Percentiles rank a stretch among this genome's conserved stretches.
phyloP scores from a whole-genome alignment of 2,888 invertebrate species.

The Erpobdella octoculata region DNA sequence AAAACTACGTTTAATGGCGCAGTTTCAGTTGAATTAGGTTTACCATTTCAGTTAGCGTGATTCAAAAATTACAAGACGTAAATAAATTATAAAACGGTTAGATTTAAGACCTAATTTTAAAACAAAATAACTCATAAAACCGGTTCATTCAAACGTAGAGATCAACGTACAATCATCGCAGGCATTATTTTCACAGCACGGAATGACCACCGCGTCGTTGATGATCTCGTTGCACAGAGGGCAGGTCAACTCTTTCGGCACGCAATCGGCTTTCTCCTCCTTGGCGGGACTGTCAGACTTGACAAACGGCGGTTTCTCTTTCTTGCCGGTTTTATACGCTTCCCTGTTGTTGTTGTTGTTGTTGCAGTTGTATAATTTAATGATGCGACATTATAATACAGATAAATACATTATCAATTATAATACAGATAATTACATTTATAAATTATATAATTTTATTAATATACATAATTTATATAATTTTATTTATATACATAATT shows the following conservation, averaged over 20 bases:
- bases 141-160: neutral
- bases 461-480: too few relatives aligned
- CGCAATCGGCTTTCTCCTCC: slow-evolving; percentile 51
- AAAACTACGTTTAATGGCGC: too few relatives aligned
- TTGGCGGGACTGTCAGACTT: slow-evolving; percentile 33
- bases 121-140: neutral
- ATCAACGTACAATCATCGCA: slow-evolving; percentile 84
- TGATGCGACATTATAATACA: neutral
- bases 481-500: too few relatives aligned
- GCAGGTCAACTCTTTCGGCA: slow-evolving; percentile 85
- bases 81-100: too few relatives aligned
- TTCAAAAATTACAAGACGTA: too few relatives aligned
- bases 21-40: too few relatives aligned
- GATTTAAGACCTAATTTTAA: too few relatives aligned
- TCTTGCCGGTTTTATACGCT: slow-evolving; percentile 70
- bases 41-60: too few relatives aligned
- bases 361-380: neutral
- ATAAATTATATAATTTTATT: too few relatives aligned
- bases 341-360: slow-evolving; percentile 59
- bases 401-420: neutral
- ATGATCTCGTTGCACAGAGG: slow-evolving; percentile 83
- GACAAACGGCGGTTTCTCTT: slow-evolving; percentile 61
- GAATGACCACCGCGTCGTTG: slow-evolving; percentile 91
- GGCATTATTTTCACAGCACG: slow-evolving; percentile 94
- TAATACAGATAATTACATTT: neutral